Percentiles rank a stretch among this genome's conserved stretches.
Evolutionary conservation across 2,797 vertebrate genomes (phyloP).

Genomic region (Sebastes jordani): DNA sequence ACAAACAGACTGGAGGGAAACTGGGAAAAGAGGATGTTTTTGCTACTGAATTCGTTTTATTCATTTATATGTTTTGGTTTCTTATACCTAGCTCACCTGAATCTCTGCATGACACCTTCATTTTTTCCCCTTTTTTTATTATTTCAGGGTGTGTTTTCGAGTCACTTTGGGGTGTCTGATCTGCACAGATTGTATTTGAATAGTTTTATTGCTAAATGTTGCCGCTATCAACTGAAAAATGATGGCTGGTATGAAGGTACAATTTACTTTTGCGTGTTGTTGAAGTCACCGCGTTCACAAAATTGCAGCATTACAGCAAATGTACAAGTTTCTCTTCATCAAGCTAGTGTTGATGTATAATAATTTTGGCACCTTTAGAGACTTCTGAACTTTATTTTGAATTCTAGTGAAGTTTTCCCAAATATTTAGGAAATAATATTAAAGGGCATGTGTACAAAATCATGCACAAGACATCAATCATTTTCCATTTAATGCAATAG

Average conservation of each 20-base stretch:
- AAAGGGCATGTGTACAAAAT: neutral
- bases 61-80: neutral
- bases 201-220: neutral
- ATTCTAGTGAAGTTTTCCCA: neutral
- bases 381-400: neutral
- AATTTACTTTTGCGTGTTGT: neutral
- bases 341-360: too few relatives aligned
- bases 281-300: neutral
- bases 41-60: neutral
- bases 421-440: neutral
- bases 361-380: neutral
- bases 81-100: neutral
- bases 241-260: neutral
- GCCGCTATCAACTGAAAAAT: neutral
- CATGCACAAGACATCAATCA: neutral
- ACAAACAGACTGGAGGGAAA: neutral
- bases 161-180: neutral
- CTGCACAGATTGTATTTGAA: neutral
- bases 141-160: neutral
- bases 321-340: neutral
- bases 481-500: neutral
- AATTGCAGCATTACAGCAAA: neutral
- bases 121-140: neutral
- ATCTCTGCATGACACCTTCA: neutral
- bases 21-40: neutral